Base-by-base conservation (phyloP, 2,888 invertebrate species). In the Callimorpha dominula region DNA sequence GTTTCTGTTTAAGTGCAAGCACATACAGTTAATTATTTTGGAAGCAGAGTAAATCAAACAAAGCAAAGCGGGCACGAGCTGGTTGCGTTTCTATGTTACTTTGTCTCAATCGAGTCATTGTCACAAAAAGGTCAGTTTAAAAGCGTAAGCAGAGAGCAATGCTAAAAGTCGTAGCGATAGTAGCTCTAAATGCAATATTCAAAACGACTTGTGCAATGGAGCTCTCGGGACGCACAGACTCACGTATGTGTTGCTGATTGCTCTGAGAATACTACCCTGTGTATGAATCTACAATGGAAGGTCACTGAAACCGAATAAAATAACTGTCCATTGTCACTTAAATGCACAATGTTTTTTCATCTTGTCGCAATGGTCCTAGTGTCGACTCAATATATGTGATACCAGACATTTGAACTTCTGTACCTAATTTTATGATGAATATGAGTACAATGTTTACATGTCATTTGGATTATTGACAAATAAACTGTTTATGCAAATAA, bases 171-270 rank as follows among this genome's bases (percentile, higher is more conserved):
- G 82, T 84, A 82, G 80, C 85, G 86, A 88, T 86, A 89, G 89
- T 86, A 82, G 85, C 84, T 84, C 85, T 91, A 90, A 92, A 94
- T 95, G 93, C 90, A 94, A 94, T 94, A 94, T 94, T 94, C 94
- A 95, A 88, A 92, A 89, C 90, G 89, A 87, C 87, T 69, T 88
- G 87, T 80, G 88, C 86, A 84, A 93, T 90, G 90, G 90, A 85
- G 82, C 93, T 86, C 93, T 80, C 74, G 92, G 91, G 93, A 91
- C 87, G 76, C 78, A 80, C 88, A 89, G 88, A 91, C 90, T 87
- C 87, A 89, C 89, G 90, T 91, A 90, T 91, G 88, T 90, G 89
- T 87, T 86, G 91, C 90, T 92, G 93, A 94, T 94, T 94, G 92
- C 92, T 90, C 87, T 81, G 90, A 89, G 90, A 91, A 91, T 90